phyloP scores from a whole-genome alignment of 2,797 vertebrate genomes.

The Enteromius thamalakanensis region DNA sequence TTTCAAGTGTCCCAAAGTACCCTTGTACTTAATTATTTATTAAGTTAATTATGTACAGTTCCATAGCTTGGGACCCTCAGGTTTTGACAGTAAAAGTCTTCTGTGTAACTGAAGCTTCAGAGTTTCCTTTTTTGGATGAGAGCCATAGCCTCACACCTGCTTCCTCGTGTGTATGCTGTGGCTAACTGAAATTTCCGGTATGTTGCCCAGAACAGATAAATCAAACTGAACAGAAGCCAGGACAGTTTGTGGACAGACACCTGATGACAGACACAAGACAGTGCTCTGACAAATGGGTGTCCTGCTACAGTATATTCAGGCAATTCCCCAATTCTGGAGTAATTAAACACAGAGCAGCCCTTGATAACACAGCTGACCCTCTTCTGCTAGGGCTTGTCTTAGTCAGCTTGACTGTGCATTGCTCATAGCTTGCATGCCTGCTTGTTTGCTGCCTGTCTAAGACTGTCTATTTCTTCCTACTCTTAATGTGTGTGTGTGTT shows the following conservation, averaged over 20 bases:
- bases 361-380: slow-evolving; percentile 49
- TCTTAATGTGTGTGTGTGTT: slow-evolving; percentile 65
- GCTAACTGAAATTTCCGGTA: slow-evolving; percentile 22
- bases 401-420: slow-evolving; percentile 75
- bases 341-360: slow-evolving; percentile 42
- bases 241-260: slow-evolving; percentile 33
- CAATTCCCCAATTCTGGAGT: slow-evolving; percentile 39
- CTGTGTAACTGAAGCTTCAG: not conserved
- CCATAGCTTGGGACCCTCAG: not conserved
- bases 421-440: slow-evolving; percentile 76
- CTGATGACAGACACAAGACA: slow-evolving; percentile 35
- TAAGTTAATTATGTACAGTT: not conserved
- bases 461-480: slow-evolving; percentile 53
- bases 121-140: slow-evolving; percentile 58
- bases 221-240: slow-evolving; percentile 22
- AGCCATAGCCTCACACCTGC: slow-evolving; percentile 49
- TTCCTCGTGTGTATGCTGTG: slow-evolving; percentile 49
- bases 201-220: slow-evolving; percentile 36
- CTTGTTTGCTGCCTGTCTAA: slow-evolving; percentile 54
- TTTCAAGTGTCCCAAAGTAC: not conserved
- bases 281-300: slow-evolving; percentile 20
- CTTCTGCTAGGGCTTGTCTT: slow-evolving; percentile 72
- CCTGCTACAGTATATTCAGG: slow-evolving; percentile 20
- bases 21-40: not conserved
- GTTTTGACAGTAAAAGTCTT: not conserved